Evolutionary conservation across 2,888 invertebrate genomes (phyloP), one percentile per base, ranked within the genome.

Genomic region (Embidobia sp.): DNA sequence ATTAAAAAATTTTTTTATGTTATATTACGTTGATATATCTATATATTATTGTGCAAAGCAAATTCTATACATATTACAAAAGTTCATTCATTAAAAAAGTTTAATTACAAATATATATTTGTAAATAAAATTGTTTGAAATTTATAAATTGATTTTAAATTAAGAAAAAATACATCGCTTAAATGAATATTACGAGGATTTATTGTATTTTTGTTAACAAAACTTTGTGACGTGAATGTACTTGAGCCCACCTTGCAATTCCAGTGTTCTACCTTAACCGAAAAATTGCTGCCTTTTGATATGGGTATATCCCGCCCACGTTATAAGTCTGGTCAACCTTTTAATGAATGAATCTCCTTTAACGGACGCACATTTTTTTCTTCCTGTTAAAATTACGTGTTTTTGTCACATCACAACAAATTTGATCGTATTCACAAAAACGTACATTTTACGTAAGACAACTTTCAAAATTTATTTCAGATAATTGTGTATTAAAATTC

Each of bases 261-360:
- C 53, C 46, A 61, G 26, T 70, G 61, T 53, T 70, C 49, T 29
- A 61, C 53, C 70, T 70, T 61, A 70, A 51, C 70, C 61, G 57
- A 70, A 70, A 61, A 70, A 61, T 70, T 70, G 46, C 53, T 33
- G 46, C 53, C 61, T 70, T 70, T 70, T 70, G 61, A 70, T 70
- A 63, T 61, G 46, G 46, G 70, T 53, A 33, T 61, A 61, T 18
- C 16, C 53, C 70, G 70, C 70, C 70, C 46, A 70, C 70, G 37
- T 61, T 70, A 29, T 49, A 55, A 48, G 31, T 46, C 61, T 44
- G 49, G n/a, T 51, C 70, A 70, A 51, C 53, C 40, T 63, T 53
- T 63, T 63, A 70, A 70, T 70, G 61, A 70, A 70, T 70, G 53
- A 44, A 59, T 59, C 42, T 61, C 53, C 61, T 61, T 61, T 37